Percentiles rank a stretch among this genome's conserved stretches.
Evolutionary conservation across 35 echinoderm and acorn worm genomes (phyloP).

Genomic region (Hemicentrotus pulcherrimus): DNA sequence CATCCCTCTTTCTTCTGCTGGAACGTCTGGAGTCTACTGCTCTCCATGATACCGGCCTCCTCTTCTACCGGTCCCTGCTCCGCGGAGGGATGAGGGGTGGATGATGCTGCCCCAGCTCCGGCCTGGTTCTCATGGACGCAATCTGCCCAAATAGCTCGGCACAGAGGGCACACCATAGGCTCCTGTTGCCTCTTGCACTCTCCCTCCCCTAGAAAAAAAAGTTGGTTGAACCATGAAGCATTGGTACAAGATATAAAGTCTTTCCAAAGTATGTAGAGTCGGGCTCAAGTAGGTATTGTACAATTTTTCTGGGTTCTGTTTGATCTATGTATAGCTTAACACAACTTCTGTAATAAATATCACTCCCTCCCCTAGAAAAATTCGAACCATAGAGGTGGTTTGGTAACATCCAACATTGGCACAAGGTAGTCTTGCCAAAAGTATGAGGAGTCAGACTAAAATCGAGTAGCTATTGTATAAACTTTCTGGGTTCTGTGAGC

Average conservation of each 20-base stretch:
- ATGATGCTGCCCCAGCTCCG: neutral
- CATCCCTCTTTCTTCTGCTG: constrained; percentile 52
- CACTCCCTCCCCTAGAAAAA: constrained; percentile 79
- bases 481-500: too few species aligned
- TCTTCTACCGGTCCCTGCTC: neutral
- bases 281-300: too few species aligned
- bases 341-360: too few species aligned
- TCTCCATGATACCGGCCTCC: neutral
- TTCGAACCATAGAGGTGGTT: neutral
- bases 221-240: too few species aligned
- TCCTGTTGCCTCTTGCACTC: constrained; percentile 81
- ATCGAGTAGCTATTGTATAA: too few species aligned
- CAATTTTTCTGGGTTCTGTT: too few species aligned
- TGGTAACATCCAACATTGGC: too few species aligned
- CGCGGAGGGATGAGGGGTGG: neutral
- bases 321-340: too few species aligned
- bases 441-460: too few species aligned
- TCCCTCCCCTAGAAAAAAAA: constrained; percentile 73
- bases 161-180: constrained; percentile 79
- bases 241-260: too few species aligned
- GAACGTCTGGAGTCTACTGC: constrained; percentile 24
- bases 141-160: constrained; percentile 72
- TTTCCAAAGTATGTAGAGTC: too few species aligned
- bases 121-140: constrained; percentile 40
- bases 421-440: too few species aligned